Evolutionary conservation across 2,888 invertebrate genomes (phyloP).

Genomic region (Aromia moschata): DNA sequence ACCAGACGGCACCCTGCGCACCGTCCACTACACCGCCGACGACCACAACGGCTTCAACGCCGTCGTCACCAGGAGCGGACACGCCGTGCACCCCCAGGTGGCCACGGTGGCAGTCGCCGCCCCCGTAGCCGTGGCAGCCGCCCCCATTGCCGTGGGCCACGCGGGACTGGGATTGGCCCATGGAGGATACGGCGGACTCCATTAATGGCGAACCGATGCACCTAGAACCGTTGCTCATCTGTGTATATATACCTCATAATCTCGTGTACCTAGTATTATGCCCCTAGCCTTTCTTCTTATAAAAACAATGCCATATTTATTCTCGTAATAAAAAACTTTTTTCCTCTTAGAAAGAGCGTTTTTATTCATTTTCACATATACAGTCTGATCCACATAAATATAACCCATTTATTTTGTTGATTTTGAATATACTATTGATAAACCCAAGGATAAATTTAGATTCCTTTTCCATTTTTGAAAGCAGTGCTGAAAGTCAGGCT

Average conservation of each 20-base stretch:
- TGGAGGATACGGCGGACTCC: constrained; percentile 30
- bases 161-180: constrained; percentile 26
- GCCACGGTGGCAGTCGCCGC: constrained; percentile 5
- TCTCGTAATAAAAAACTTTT: constrained; percentile 38
- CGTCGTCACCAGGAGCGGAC: constrained; percentile 72
- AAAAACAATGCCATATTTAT: constrained; percentile 43
- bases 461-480: too few relatives aligned
- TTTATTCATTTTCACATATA: too few relatives aligned
- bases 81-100: constrained; percentile 56
- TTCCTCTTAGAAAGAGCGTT: constrained; percentile 25
- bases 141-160: constrained; percentile 33
- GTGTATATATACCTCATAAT: constrained; percentile 43
- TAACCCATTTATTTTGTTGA: too few relatives aligned
- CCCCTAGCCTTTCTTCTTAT: constrained; percentile 34
- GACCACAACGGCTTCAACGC: constrained; percentile 78
- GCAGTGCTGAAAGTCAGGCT: too few relatives aligned
- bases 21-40: constrained; percentile 73
- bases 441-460: too few relatives aligned
- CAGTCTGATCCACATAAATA: too few relatives aligned
- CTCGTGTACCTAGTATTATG: constrained; percentile 34
- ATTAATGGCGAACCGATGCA: constrained; percentile 29
- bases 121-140: constrained; percentile 30
- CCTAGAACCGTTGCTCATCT: constrained; percentile 36
- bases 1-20: constrained; percentile 58
- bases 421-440: too few relatives aligned